phyloP scores from a whole-genome alignment of 2,888 invertebrate species.

The Ligdia adustata region DNA sequence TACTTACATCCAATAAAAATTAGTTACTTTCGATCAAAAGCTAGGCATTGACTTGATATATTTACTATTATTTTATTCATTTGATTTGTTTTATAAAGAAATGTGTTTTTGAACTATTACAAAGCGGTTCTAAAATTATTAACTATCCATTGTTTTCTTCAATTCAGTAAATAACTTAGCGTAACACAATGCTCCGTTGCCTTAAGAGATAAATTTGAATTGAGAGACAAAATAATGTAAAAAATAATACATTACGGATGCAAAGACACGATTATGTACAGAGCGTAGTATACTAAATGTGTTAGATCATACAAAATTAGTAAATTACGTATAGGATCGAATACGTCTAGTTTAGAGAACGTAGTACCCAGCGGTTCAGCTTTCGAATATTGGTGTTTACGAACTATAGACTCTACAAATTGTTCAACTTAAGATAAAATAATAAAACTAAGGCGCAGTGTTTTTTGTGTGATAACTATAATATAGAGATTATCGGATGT shows the following conservation, averaged over 20 bases:
- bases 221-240: too few relatives aligned
- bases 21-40: too few relatives aligned
- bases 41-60: too few relatives aligned
- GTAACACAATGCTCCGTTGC: too few relatives aligned
- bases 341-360: conserved; percentile 68
- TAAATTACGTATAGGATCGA: conserved; percentile 63
- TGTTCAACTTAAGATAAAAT: conserved; percentile 54
- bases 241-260: conserved; percentile 22
- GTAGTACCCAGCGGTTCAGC: conserved; percentile 77
- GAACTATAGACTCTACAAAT: conserved; percentile 60
- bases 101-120: too few relatives aligned
- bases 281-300: conserved; percentile 64
- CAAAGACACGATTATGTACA: conserved; percentile 49
- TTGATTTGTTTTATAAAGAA: too few relatives aligned
- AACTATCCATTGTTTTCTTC: too few relatives aligned
- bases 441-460: conserved; percentile 27
- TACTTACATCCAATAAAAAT: too few relatives aligned
- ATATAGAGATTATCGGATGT: not conserved
- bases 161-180: too few relatives aligned
- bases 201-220: too few relatives aligned
- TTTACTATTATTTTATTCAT: too few relatives aligned
- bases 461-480: conserved; percentile 13
- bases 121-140: too few relatives aligned
- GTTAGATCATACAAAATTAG: conserved; percentile 67
- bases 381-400: conserved; percentile 79